These are phyloP conservation scores for Lophochroa leadbeateri DNA, from an alignment of 2,113 vertebrate species.

Conservation along the genomic window DNA sequence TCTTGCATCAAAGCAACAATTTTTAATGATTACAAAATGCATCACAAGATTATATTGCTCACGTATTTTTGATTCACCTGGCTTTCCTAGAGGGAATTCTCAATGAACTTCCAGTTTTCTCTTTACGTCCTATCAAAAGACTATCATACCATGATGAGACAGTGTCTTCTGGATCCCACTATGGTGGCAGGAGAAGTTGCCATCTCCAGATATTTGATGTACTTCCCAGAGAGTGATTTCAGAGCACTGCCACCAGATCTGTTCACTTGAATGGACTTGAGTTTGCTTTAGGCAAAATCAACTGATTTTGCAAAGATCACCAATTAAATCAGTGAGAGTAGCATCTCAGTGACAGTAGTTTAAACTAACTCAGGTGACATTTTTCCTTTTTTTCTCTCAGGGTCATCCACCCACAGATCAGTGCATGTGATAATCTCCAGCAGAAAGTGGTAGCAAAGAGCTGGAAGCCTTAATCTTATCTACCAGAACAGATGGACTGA, in stretches of 20 bases:
- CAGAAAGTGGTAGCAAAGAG: background rate
- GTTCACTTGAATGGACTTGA: background rate
- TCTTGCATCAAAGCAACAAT: background rate
- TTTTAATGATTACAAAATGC: background rate
- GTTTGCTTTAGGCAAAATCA: background rate
- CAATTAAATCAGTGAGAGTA: background rate
- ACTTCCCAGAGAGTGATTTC: background rate
- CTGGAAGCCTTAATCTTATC: background rate
- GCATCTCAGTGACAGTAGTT: background rate
- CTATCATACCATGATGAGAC: background rate
- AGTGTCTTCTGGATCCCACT: background rate
- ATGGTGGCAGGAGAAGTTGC: background rate
- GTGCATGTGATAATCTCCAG: background rate
- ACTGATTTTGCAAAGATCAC: background rate
- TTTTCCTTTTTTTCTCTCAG: background rate
- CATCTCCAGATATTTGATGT: background rate
- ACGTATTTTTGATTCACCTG: background rate
- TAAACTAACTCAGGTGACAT: background rate
- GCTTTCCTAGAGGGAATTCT: background rate
- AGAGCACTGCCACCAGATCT: background rate
- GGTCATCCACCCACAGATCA: background rate
- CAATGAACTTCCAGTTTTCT: background rate
- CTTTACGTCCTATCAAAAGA: background rate
- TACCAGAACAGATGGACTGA: background rate
- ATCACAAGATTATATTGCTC: background rate